phyloP scores from a whole-genome alignment of 2,888 invertebrate species.

The Scrobipalpa costella region DNA sequence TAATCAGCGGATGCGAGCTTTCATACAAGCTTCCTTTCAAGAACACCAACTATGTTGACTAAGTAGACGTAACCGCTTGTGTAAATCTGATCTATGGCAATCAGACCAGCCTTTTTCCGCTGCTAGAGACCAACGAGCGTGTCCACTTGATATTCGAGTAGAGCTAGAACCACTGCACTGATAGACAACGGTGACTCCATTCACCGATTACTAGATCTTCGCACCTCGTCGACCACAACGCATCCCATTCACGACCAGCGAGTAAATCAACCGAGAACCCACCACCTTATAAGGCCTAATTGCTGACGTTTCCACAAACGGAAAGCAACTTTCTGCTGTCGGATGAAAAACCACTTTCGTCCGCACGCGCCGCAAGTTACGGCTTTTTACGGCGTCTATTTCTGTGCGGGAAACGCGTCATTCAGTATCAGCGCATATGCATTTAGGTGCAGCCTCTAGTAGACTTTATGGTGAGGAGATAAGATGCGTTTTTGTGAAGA shows the following conservation, averaged over 20 bases:
- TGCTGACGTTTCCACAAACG: conserved; percentile 62
- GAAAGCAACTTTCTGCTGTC: conserved; percentile 75
- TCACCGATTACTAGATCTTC: conserved; percentile 72
- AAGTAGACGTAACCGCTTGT: conserved; percentile 13
- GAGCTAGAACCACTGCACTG: conserved; percentile 14
- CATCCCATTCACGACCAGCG: conserved; percentile 76
- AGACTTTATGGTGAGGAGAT: conserved; percentile 42
- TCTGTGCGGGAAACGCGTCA: conserved; percentile 52
- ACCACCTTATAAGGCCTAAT: conserved; percentile 60
- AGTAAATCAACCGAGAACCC: conserved; percentile 74
- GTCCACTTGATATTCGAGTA: conserved; percentile 30
- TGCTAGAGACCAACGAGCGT: conserved; percentile 31
- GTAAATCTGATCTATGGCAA: conserved; percentile 15
- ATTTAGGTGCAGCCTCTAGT: conserved; percentile 36
- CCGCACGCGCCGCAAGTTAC: conserved; percentile 63
- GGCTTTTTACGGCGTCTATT: conserved; percentile 75
- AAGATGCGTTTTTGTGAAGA: conserved; percentile 50
- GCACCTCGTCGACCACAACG: conserved; percentile 73
- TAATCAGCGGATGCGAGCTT: conserved; percentile 14
- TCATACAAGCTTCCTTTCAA: conserved; percentile 20
- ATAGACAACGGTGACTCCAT: conserved; percentile 57
- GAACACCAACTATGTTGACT: conserved; percentile 17
- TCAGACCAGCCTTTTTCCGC: conserved; percentile 22
- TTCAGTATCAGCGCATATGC: conserved; percentile 44
- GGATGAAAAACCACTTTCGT: conserved; percentile 75